These are phyloP conservation scores for Gephyroberyx darwinii DNA, from an alignment of 2,797 vertebrate genomes.

Conservation along the genomic window DNA sequence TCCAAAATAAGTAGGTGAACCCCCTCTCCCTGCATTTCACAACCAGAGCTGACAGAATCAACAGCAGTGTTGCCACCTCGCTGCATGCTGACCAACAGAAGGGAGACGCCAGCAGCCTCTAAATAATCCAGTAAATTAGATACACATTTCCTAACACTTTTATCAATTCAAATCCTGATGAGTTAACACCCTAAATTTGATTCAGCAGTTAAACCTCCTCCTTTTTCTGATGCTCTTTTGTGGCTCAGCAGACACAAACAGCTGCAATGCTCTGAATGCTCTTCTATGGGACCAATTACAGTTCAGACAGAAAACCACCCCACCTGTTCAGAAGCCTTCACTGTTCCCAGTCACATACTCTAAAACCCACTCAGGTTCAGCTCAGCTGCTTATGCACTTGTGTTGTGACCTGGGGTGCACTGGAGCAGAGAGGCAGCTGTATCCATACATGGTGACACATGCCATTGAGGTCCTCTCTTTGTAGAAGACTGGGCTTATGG, in stretches of 20 bases:
- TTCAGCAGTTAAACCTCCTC: no score
- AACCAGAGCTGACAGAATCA: slow-evolving; percentile 4
- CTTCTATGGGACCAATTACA: not conserved
- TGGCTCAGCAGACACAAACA: not conserved
- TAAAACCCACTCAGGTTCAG: not conserved
- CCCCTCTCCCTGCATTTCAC: slow-evolving; percentile 5
- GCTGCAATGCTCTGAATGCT: not conserved
- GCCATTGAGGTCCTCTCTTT: not conserved
- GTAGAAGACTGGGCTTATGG: not conserved
- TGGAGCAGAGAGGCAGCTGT: slow-evolving; percentile 7
- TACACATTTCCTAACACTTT: not conserved
- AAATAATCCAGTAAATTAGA: not conserved
- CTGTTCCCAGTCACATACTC: not conserved
- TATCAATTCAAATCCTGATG: not conserved
- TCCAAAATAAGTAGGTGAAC: slow-evolving; percentile 30
- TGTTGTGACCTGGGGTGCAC: not conserved
- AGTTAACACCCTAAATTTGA: no score
- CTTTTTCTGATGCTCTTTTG: not conserved
- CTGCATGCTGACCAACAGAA: not conserved
- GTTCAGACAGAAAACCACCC: not conserved
- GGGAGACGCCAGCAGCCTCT: not conserved
- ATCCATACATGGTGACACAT: not conserved
- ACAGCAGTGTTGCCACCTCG: not conserved
- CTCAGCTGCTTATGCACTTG: slow-evolving; percentile 3
- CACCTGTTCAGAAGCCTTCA: slow-evolving; percentile 27